These are phyloP conservation scores for Himalopsyche tibetana DNA, from an alignment of 2,888 invertebrate genomes.

Conservation along the genomic window DNA sequence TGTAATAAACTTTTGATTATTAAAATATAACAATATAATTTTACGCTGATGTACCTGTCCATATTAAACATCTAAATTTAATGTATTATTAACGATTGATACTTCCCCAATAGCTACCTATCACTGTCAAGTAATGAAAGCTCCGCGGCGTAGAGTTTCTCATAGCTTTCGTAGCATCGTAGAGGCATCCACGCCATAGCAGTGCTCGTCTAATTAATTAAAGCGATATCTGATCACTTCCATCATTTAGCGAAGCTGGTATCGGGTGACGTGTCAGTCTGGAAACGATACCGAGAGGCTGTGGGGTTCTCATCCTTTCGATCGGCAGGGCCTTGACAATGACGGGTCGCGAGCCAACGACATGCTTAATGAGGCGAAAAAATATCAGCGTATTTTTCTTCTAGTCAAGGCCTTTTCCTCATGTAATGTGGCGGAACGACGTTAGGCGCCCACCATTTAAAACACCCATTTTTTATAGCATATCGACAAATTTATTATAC, in stretches of 20 bases:
- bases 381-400: no score
- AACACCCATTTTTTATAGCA: no score
- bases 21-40: no score
- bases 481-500: no score
- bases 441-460: no score
- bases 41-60: no score
- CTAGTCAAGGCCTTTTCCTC: no score
- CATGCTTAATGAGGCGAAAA: no score
- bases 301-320: conserved; percentile 6
- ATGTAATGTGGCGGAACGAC: no score
- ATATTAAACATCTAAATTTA: no score
- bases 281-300: conserved; percentile 52
- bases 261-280: conserved; percentile 60
- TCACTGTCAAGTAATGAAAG: conserved; percentile 14
- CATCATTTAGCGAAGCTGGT: conserved; percentile 61
- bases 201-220: conserved; percentile 62
- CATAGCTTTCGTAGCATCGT: not conserved
- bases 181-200: conserved; percentile 52
- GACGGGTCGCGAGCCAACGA: not conserved
- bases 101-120: conserved; percentile 8
- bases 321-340: not conserved
- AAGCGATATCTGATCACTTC: conserved; percentile 61
- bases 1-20: no score
- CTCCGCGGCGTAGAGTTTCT: not conserved
- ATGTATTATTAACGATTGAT: not conserved